Percentiles rank a stretch among this genome's conserved stretches.
These are phyloP conservation scores for Eulemur coronatus DNA, from an alignment of 2,797 vertebrate species.

Conservation along the genomic window DNA sequence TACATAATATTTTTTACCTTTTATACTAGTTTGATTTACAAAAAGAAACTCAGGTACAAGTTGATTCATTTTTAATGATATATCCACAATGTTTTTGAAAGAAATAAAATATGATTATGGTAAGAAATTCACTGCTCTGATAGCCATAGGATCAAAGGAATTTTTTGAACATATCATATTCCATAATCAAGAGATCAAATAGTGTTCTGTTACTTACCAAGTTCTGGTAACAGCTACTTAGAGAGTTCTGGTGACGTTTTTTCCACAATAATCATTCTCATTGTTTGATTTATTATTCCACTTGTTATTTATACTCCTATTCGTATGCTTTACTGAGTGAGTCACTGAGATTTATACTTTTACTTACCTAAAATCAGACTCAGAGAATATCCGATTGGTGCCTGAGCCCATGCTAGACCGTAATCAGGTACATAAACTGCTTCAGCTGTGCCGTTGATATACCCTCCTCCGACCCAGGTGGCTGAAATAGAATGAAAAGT, in stretches of 20 bases:
- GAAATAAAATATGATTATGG: neutral
- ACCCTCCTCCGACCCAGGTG: conserved; percentile 98
- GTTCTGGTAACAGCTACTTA: conserved; percentile 16
- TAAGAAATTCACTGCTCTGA: conserved; percentile 33
- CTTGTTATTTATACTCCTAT: neutral
- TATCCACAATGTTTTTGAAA: neutral
- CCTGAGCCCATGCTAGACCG: conserved; percentile 97
- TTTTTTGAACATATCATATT: neutral
- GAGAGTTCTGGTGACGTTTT: neutral
- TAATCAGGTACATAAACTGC: conserved; percentile 94
- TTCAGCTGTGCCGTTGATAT: conserved; percentile 98
- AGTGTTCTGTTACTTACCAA: neutral
- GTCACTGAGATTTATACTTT: conserved; percentile 31
- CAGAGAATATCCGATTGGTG: conserved; percentile 97
- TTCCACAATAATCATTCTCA: neutral
- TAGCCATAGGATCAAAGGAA: neutral
- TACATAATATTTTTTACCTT: neutral
- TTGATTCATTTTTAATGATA: conserved; percentile 48
- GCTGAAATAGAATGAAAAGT: conserved; percentile 86
- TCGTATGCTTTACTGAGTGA: neutral
- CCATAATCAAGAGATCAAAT: conserved; percentile 5
- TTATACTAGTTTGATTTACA: conserved; percentile 14
- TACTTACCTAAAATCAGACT: conserved; percentile 95
- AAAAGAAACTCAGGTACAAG: conserved; percentile 19
- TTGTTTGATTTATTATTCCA: neutral